A percentile compares a stretch with the other conserved stretches of the same genome.
These are phyloP conservation scores for Agelas oroides DNA, from an alignment of 37 sponge, comb jelly and placozoan species.

Conservation along the genomic window DNA sequence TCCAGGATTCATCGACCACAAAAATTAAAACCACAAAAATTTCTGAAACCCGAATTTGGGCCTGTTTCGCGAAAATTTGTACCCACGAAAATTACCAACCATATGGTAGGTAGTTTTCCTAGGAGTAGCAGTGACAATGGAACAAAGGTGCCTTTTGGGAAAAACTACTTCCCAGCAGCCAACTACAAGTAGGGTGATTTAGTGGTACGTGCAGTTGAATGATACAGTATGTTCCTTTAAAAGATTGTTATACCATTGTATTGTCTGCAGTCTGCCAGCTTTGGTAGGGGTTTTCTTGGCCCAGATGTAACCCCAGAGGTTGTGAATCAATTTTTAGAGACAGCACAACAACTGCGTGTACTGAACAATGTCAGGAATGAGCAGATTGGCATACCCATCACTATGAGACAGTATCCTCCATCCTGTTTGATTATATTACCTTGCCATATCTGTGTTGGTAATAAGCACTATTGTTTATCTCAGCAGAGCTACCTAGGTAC, in stretches of 20 bases:
- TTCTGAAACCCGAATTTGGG: too few species aligned
- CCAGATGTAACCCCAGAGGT: constrained; percentile 62
- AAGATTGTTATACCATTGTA: background rate
- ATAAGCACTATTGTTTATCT: background rate
- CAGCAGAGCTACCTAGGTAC: background rate
- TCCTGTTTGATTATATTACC: background rate
- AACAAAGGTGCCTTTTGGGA: too few species aligned
- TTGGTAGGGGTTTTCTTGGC: constrained; percentile 86
- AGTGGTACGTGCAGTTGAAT: too few species aligned
- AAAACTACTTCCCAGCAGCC: too few species aligned
- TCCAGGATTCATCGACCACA: too few species aligned
- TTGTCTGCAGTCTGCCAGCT: constrained; percentile 58
- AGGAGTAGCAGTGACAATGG: too few species aligned
- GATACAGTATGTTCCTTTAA: too few species aligned
- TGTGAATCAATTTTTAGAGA: constrained; percentile 68
- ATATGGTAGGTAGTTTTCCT: too few species aligned
- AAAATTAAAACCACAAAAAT: too few species aligned
- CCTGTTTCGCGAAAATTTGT: too few species aligned
- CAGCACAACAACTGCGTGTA: constrained; percentile 80
- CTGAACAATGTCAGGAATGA: constrained; percentile 80
- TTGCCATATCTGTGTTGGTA: background rate
- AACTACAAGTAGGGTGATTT: too few species aligned
- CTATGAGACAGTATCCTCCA: constrained; percentile 85
- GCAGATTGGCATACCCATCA: constrained; percentile 88
- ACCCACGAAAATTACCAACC: too few species aligned